phyloP scores from a whole-genome alignment of 2,888 invertebrate species.

The Siphonodentalium dalli region DNA sequence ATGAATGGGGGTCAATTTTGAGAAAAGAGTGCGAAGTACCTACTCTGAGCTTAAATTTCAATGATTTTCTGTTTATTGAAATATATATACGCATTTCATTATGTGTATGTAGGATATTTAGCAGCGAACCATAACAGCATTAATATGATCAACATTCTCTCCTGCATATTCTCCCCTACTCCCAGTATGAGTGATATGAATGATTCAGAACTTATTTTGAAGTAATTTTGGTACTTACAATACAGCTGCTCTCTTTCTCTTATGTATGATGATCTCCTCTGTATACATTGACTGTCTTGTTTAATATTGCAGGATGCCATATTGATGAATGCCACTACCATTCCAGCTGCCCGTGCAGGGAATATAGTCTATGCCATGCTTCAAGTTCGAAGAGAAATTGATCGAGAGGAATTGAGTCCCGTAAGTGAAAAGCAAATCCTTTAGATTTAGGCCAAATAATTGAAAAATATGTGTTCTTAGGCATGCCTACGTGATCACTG shows the following conservation, averaged over 20 bases:
- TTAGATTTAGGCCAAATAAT: background rate
- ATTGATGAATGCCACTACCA: constrained; percentile 62
- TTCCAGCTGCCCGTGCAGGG: constrained; percentile 82
- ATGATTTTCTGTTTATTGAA: too few species aligned
- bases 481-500: background rate
- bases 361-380: constrained; percentile 85
- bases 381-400: constrained; percentile 85
- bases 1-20: too few species aligned
- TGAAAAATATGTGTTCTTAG: background rate
- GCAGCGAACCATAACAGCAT: too few species aligned
- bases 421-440: constrained; percentile 68
- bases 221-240: too few species aligned
- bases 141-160: background rate
- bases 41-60: too few species aligned
- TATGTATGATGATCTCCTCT: background rate
- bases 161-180: background rate
- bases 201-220: too few species aligned
- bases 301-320: constrained; percentile 61
- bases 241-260: background rate
- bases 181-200: too few species aligned
- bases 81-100: too few species aligned
- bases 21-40: too few species aligned
- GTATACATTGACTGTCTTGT: background rate
- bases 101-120: too few species aligned
- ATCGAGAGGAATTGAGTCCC: constrained; percentile 93